phyloP scores from a whole-genome alignment of 1,140 invertebrate species.

The Pseudachorutes palmiensis region DNA sequence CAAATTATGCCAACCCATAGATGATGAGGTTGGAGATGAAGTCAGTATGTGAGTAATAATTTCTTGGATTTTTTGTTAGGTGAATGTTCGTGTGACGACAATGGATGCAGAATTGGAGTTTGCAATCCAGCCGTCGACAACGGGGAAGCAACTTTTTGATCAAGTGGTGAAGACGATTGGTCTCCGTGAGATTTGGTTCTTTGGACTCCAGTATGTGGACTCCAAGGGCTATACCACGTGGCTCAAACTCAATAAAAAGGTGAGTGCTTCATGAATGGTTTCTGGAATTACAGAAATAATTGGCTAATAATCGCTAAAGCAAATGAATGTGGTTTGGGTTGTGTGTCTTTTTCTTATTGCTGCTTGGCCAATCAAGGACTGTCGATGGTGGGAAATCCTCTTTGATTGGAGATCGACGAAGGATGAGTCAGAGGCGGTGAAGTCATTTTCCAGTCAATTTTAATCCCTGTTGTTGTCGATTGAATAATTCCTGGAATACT shows the following conservation, averaged over 20 bases:
- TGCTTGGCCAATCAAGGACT: conserved; percentile 9
- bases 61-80: conserved; percentile 49
- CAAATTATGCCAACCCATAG: no score
- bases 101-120: conserved; percentile 99
- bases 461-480: no score
- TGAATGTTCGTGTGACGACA: conserved; percentile 97
- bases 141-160: conserved; percentile 98
- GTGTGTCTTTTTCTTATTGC: conserved; percentile 10
- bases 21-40: no score
- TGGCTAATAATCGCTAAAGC: no score
- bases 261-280: conserved; percentile 43
- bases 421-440: neutral
- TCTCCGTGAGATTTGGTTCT: conserved; percentile 98
- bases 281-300: no score
- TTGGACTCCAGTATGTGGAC: conserved; percentile 97
- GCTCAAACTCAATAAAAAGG: conserved; percentile 99
- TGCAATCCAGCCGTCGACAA: conserved; percentile 98
- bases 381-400: neutral
- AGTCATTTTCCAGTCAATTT: no score
- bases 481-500: no score
- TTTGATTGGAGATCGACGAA: neutral
- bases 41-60: neutral
- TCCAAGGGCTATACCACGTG: conserved; percentile 95
- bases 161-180: conserved; percentile 99
- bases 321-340: no score